Conservation (phyloP, 1,140 invertebrate genomes). For the Zelostemma sp. region DNA sequence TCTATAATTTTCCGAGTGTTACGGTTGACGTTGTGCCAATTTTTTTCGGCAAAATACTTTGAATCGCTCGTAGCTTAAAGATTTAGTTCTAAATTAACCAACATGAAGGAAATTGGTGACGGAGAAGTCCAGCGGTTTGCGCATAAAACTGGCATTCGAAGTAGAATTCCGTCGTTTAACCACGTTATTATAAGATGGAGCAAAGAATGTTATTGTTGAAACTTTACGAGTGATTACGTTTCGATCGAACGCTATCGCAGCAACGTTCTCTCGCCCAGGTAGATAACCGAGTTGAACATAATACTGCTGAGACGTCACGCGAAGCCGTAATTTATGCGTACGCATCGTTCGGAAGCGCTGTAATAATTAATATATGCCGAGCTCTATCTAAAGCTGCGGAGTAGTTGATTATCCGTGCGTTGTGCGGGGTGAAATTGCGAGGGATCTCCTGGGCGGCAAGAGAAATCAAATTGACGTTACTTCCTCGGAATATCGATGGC, state of each 20-base stretch:
- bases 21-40: conserved; percentile 23
- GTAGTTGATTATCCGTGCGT: conserved; percentile 55
- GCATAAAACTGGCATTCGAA: too few species aligned
- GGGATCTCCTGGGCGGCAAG: conserved; percentile 11
- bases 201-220: too few species aligned
- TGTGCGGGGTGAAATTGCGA: conserved; percentile 16
- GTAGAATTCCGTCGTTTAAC: too few species aligned
- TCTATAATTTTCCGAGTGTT: conserved; percentile 29
- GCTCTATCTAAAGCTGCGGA: conserved; percentile 51
- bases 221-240: conserved; percentile 2
- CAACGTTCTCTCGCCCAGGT: conserved; percentile 15
- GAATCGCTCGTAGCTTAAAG: too few species aligned
- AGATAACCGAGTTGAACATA: conserved; percentile 35
- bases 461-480: conserved; percentile 42
- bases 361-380: conserved; percentile 61
- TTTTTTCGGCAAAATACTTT: too few species aligned
- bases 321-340: conserved; percentile 51
- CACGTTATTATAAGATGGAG: too few species aligned
- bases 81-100: too few species aligned
- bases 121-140: too few species aligned
- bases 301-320: conserved; percentile 46
- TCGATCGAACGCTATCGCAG: conserved; percentile 31
- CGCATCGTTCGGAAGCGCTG: conserved; percentile 42
- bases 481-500: conserved; percentile 44
- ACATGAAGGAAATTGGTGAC: too few species aligned